Evolutionary conservation across 2,113 vertebrate species (phyloP), one percentile per base, ranked within the genome.

Genomic region (Gallinago media): DNA sequence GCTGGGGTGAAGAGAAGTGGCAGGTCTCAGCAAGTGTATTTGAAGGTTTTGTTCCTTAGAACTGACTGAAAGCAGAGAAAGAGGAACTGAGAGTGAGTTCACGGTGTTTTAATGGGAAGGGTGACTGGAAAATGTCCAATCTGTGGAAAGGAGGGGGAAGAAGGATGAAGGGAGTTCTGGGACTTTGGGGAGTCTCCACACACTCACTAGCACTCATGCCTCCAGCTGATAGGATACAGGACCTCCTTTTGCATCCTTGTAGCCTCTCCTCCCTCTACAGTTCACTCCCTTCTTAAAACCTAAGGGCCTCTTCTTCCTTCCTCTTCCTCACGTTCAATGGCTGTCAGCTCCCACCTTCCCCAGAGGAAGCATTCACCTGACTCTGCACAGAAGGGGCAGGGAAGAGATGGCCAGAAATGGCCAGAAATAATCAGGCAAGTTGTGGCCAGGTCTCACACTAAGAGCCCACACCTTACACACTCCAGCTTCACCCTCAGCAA

Each of bases 331-430:
- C 3, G 4, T 11, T 63, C 4, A 18, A 52, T 6, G 19, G 21
- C 58, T 67, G 22, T n/a, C n/a, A 31, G n/a, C 23, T 73, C 44
- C 34, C 20, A 38, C 12, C 13, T 6, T 49, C 4, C 8, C 20
- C 27, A 62, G 22, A 16, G 14, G 26, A 78, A 21, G 18, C 36
- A 27, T 27, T 61, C 46, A 29, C 54, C 61, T 34, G 34, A 8
- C 55, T 73, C 29, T 34, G 23, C 23, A 38, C 0, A 1, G 68
- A 26, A 4, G 0, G 31, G 38, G 13, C 29, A 67, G 55, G 44
- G 46, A 54, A 38, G 23, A 15, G 11, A 25, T 6, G 3, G 44
- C 11, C 27, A 44, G 63, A 79, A 79, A 32, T 7, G 3, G 49
- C 13, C 34, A 44, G 54, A 84, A 80, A 36, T 27, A n/a, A 59